These are phyloP conservation scores for Pogonocichla stellata DNA, from an alignment of 2,113 vertebrate species.

Conservation along the genomic window DNA sequence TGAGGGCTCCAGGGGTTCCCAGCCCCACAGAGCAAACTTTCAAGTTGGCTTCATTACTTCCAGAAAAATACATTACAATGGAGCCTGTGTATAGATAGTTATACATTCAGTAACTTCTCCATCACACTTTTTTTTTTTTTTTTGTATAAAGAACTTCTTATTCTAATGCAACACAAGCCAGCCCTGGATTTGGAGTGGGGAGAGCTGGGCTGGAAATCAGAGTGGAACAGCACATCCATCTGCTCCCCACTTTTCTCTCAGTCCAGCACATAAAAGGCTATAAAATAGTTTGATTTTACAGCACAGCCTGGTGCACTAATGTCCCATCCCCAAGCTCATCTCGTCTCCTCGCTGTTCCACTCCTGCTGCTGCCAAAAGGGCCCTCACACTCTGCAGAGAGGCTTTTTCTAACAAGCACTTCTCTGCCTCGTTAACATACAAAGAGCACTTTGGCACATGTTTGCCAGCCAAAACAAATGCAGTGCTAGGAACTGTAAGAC, in stretches of 20 bases:
- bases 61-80: background rate
- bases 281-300: background rate
- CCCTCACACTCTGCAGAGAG: background rate
- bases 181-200: background rate
- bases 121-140: background rate
- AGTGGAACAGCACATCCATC: background rate
- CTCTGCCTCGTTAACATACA: background rate
- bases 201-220: background rate
- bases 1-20: accelerated
- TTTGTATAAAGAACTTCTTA: background rate
- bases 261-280: background rate
- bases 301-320: background rate
- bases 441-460: background rate
- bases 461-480: background rate
- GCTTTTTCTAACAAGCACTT: background rate
- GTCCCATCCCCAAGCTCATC: accelerated
- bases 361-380: background rate
- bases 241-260: accelerated
- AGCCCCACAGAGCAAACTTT: background rate
- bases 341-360: background rate
- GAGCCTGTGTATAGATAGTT: background rate
- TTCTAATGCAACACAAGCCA: background rate
- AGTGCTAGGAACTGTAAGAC: background rate
- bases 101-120: background rate
- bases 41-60: background rate